Evolutionary conservation across 2,888 invertebrate genomes (phyloP).

Genomic region (Lysandra bellargus): DNA sequence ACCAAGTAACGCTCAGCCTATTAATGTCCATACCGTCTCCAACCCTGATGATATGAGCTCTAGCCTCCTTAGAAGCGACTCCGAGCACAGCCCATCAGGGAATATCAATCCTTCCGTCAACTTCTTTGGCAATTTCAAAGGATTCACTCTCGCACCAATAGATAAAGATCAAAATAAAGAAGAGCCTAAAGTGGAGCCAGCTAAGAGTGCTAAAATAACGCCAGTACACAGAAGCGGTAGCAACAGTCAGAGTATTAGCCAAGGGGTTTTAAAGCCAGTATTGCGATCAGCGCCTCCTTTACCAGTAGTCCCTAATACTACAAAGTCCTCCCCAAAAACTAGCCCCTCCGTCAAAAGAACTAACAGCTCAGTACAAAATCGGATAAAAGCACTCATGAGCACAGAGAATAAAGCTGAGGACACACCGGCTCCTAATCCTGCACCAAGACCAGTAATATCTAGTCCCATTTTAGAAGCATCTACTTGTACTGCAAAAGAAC

Average conservation of each 20-base stretch:
- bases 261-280: slow-evolving; percentile 68
- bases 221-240: slow-evolving; percentile 72
- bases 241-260: slow-evolving; percentile 61
- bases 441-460: slow-evolving; percentile 88
- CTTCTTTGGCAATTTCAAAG: slow-evolving; percentile 93
- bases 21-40: slow-evolving; percentile 77
- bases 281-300: slow-evolving; percentile 83
- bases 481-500: slow-evolving; percentile 88
- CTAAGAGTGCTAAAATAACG: slow-evolving; percentile 79
- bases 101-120: slow-evolving; percentile 77
- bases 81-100: slow-evolving; percentile 70
- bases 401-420: slow-evolving; percentile 67
- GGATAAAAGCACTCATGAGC: slow-evolving; percentile 69
- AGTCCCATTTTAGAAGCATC: slow-evolving; percentile 90
- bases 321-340: slow-evolving; percentile 59
- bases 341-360: slow-evolving; percentile 68
- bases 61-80: slow-evolving; percentile 81
- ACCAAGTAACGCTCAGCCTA: slow-evolving; percentile 60
- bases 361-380: slow-evolving; percentile 67
- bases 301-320: slow-evolving; percentile 76
- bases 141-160: slow-evolving; percentile 88
- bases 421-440: slow-evolving; percentile 76
- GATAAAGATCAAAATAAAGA: slow-evolving; percentile 45
- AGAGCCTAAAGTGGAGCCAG: slow-evolving; percentile 41
- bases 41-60: slow-evolving; percentile 87